These are phyloP conservation scores for Cinclus mexicanus DNA, from an alignment of 2,113 vertebrate genomes.

Conservation along the genomic window DNA sequence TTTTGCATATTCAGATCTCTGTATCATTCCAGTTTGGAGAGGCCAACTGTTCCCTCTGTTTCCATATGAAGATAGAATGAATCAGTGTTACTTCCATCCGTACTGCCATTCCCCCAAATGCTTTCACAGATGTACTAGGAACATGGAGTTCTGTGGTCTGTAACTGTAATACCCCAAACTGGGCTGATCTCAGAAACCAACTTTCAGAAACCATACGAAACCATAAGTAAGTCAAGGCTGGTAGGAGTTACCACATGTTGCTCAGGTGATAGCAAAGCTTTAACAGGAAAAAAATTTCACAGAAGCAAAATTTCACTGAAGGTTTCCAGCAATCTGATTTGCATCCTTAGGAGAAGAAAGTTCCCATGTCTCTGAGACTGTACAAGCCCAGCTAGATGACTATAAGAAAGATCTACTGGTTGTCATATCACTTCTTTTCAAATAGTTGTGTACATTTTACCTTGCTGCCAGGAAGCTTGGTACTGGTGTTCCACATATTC, in stretches of 20 bases:
- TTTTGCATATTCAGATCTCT: conserved; percentile 42
- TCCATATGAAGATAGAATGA: conserved; percentile 49
- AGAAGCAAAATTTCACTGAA: neutral
- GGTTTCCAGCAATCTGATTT: neutral
- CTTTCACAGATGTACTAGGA: conserved; percentile 58
- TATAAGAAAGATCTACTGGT: neutral
- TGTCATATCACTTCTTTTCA: neutral
- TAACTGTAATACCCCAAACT: neutral
- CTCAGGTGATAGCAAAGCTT: neutral
- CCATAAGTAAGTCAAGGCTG: neutral
- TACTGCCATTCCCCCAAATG: conserved; percentile 35
- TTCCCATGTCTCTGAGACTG: neutral
- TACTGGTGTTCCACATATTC: neutral
- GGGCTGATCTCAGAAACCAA: neutral
- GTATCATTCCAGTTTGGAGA: conserved; percentile 32
- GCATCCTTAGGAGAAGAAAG: neutral
- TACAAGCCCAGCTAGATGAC: neutral
- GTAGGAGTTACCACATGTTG: neutral
- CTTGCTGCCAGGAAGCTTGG: neutral
- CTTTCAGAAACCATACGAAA: neutral
- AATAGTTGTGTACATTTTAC: neutral
- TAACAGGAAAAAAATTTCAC: neutral
- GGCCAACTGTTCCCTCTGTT: conserved; percentile 60
- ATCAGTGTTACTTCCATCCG: conserved; percentile 46
- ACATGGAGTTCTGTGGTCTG: conserved; percentile 39